These are phyloP conservation scores for Carlito syrichta DNA, from an alignment of 2,113 vertebrate genomes.

Conservation along the genomic window DNA sequence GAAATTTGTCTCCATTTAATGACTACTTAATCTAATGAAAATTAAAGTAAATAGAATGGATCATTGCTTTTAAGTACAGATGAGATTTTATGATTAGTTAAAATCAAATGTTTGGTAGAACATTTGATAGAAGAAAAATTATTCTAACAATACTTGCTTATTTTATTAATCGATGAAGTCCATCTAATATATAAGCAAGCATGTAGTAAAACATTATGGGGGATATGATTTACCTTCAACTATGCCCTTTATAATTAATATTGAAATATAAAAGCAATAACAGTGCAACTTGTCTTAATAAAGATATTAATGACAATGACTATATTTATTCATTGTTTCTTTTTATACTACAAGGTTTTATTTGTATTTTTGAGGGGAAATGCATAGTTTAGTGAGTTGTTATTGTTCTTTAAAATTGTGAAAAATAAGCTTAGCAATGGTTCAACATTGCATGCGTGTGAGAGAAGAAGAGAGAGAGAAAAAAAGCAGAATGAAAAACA, in stretches of 20 bases:
- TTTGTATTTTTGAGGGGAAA: slow-evolving; percentile 7
- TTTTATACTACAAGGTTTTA: not conserved
- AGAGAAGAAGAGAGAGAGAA: not conserved
- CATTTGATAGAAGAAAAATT: not conserved
- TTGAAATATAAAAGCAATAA: slow-evolving; percentile 10
- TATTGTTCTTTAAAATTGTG: not conserved
- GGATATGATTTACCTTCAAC: not conserved
- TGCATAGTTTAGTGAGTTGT: not conserved
- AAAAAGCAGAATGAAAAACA: not conserved
- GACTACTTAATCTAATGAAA: not conserved
- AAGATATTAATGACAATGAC: not conserved
- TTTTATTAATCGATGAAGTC: slow-evolving; percentile 19
- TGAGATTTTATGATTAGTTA: slow-evolving; percentile 8
- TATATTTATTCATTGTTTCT: not conserved
- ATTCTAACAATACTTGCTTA: not conserved
- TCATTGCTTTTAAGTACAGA: not conserved
- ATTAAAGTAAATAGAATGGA: slow-evolving; percentile 4
- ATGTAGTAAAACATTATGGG: not conserved
- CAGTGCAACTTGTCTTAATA: not conserved
- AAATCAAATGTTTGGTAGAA: not conserved
- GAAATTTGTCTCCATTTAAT: not conserved
- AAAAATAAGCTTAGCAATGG: not conserved
- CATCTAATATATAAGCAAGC: not conserved
- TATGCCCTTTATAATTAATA: slow-evolving; percentile 9
- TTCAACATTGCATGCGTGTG: not conserved